Conservation (phyloP, 1,140 invertebrate genomes). For the Aphis gossypii region DNA sequence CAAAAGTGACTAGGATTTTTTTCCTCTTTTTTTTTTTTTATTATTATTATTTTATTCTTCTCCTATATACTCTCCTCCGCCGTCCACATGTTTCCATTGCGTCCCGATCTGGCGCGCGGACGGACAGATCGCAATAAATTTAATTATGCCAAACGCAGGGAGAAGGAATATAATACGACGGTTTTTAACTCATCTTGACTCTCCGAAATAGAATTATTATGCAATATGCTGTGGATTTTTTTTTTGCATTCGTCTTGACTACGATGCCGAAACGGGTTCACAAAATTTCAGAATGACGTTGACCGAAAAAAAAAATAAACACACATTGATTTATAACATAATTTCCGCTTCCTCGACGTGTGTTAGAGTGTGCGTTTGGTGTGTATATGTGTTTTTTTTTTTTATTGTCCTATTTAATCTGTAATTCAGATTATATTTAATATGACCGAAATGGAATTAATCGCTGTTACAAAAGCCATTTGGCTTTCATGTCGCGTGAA, state of each 20-base stretch:
- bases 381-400: not conserved
- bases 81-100: not conserved
- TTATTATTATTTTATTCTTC: constrained; percentile 7
- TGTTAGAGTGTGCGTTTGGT: not conserved
- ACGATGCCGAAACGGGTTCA: constrained; percentile 52
- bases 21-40: not conserved
- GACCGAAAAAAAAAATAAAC: not conserved
- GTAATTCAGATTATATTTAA: constrained; percentile 17
- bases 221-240: constrained; percentile 32
- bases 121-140: constrained; percentile 54
- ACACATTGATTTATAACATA: constrained; percentile 53
- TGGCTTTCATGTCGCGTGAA: not conserved
- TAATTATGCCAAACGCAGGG: constrained; percentile 36
- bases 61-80: not conserved
- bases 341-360: constrained; percentile 42
- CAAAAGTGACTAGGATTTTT: constrained; percentile 57
- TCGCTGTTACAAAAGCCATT: not conserved
- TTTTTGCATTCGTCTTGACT: not conserved
- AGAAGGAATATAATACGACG: constrained; percentile 26
- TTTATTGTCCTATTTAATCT: constrained; percentile 8
- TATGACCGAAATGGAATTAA: not conserved
- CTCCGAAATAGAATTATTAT: constrained; percentile 42
- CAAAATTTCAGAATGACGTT: constrained; percentile 39
- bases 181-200: constrained; percentile 43
- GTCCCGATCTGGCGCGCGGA: not conserved